A percentile compares a stretch with the other conserved stretches of the same genome.
Evolutionary conservation across 2,797 vertebrate genomes (phyloP).

Genomic region (Alcedo quadribrachys): DNA sequence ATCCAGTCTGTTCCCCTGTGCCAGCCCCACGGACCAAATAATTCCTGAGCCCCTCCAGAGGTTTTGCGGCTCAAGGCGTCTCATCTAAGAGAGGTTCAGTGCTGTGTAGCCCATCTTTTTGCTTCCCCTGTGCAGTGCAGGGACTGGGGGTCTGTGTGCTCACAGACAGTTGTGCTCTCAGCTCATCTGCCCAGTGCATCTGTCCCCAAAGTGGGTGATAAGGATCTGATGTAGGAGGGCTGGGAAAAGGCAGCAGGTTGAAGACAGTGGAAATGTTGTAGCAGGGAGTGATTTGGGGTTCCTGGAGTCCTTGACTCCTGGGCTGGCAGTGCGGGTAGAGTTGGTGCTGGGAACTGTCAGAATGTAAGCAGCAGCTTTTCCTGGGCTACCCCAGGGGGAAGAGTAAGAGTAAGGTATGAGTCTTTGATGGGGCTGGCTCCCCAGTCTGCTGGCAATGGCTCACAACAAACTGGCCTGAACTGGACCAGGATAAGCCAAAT

Average conservation of each 20-base stretch:
- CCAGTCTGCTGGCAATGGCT: background rate
- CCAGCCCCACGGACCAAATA: fast-evolving
- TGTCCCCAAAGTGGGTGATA: fast-evolving
- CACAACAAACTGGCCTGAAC: background rate
- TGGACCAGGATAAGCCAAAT: background rate
- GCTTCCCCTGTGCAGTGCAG: background rate
- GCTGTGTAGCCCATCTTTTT: background rate
- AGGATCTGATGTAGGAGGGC: background rate
- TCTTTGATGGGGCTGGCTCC: background rate
- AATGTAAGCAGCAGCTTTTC: background rate
- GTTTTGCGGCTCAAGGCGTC: background rate
- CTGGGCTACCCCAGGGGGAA: background rate
- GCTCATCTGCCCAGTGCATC: fast-evolving
- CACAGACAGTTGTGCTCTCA: background rate
- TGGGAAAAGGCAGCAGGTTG: background rate
- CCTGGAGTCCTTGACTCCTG: background rate
- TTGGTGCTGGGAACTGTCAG: background rate
- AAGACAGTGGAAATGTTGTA: background rate
- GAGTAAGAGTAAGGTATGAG: background rate
- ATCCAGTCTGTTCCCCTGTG: background rate
- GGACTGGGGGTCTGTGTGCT: background rate
- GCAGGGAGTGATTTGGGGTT: background rate
- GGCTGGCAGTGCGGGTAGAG: background rate
- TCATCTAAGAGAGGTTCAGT: background rate
- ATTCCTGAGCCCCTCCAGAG: background rate